A percentile compares a stretch with the other conserved stretches of the same genome.
Evolutionary conservation across 2,888 invertebrate genomes (phyloP).

Genomic region (Coelogynopora nodosa): DNA sequence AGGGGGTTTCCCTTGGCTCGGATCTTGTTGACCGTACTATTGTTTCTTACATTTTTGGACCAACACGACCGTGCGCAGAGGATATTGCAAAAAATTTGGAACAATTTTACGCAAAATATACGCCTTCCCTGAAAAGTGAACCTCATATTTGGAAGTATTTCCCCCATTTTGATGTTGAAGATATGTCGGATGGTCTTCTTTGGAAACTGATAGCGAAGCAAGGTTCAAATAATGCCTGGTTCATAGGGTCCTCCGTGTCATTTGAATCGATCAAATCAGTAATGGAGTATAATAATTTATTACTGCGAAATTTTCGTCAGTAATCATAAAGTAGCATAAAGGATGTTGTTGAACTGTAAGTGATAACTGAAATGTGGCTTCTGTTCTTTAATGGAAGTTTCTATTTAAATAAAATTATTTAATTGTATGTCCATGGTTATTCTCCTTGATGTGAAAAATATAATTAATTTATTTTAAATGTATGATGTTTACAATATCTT

Average conservation of each 20-base stretch:
- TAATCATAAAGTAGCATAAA: no score
- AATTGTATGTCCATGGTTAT: no score
- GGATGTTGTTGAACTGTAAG: no score
- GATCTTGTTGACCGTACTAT: background rate
- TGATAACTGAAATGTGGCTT: no score
- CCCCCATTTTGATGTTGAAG: background rate
- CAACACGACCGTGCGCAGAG: background rate
- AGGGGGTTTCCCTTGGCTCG: background rate
- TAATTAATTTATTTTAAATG: no score
- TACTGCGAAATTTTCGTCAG: background rate
- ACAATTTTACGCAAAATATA: background rate
- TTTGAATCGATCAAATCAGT: slow-evolving; percentile 29
- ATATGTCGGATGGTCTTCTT: background rate
- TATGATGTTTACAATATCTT: no score
- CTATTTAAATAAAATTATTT: no score
- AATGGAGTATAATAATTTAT: slow-evolving; percentile 33
- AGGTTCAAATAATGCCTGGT: background rate
- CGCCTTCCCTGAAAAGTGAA: background rate
- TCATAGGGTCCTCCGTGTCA: slow-evolving; percentile 6
- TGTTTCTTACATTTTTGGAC: background rate
- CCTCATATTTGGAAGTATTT: slow-evolving; percentile 24
- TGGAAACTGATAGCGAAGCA: background rate
- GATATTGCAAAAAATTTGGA: background rate
- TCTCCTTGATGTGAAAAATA: no score
- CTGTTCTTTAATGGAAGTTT: no score